A percentile compares a stretch with the other conserved stretches of the same genome.
These are phyloP conservation scores for Metellina segmentata DNA, from an alignment of 2,888 invertebrate species.

Conservation along the genomic window DNA sequence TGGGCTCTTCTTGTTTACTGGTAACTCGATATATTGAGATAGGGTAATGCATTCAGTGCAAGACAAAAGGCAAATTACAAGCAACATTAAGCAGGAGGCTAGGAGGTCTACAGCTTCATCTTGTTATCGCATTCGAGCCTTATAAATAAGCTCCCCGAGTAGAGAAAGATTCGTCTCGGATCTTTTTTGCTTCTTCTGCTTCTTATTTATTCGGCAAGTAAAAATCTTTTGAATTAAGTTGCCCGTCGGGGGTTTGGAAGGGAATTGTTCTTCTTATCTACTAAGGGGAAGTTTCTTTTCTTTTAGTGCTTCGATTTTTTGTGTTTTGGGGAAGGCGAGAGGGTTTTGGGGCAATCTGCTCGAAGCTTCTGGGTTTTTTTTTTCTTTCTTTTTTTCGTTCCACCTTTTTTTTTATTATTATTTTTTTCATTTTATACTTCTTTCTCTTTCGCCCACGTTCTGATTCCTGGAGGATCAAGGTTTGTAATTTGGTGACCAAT, in stretches of 20 bases:
- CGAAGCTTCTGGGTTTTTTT: neutral
- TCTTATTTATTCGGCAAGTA: slow-evolving; percentile 60
- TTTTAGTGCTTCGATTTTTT: slow-evolving; percentile 45
- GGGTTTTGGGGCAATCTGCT: slow-evolving; percentile 64
- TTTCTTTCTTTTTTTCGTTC: neutral
- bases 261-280: slow-evolving; percentile 73
- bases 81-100: slow-evolving; percentile 61
- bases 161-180: slow-evolving; percentile 48
- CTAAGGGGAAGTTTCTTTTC: slow-evolving; percentile 44
- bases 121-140: slow-evolving; percentile 52
- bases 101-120: slow-evolving; percentile 40
- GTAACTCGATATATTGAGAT: slow-evolving; percentile 23
- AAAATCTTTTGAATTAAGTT: slow-evolving; percentile 72
- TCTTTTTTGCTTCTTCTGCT: slow-evolving; percentile 28
- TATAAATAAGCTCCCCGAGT: slow-evolving; percentile 48
- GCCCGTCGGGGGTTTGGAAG: slow-evolving; percentile 60
- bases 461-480: slow-evolving; percentile 46
- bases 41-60: slow-evolving; percentile 21
- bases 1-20: slow-evolving; percentile 8
- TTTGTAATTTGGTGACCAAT: slow-evolving; percentile 72
- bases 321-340: slow-evolving; percentile 17
- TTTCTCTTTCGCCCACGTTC: neutral
- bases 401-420: slow-evolving; percentile 37
- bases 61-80: slow-evolving; percentile 68
- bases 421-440: slow-evolving; percentile 12